phyloP scores from a whole-genome alignment of 2,113 vertebrate genomes.

The Poicephalus meyeri region DNA sequence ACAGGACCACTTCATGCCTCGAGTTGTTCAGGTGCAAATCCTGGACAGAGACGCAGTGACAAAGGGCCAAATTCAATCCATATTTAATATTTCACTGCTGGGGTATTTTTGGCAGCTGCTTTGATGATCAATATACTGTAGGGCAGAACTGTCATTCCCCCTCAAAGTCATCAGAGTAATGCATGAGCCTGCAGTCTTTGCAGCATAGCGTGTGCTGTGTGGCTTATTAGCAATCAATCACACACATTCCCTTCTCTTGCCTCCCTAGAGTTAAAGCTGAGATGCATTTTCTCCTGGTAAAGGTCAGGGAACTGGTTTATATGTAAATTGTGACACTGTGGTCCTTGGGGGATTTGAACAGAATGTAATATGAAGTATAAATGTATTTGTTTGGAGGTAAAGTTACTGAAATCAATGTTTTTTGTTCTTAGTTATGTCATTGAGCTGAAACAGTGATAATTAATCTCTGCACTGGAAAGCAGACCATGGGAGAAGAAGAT shows the following conservation, averaged over 20 bases:
- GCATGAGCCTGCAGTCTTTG: background rate
- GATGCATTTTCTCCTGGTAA: background rate
- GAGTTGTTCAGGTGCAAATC: background rate
- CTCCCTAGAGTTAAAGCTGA: background rate
- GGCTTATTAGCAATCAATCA: background rate
- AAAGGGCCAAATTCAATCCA: background rate
- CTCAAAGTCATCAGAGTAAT: background rate
- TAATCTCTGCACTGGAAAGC: background rate
- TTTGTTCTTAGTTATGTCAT: background rate
- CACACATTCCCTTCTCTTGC: background rate
- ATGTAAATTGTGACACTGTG: background rate
- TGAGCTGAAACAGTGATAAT: background rate
- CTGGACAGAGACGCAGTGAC: background rate
- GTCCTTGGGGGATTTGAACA: background rate
- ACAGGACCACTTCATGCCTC: background rate
- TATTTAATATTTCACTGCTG: background rate
- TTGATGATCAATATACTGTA: background rate
- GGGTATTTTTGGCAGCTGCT: background rate
- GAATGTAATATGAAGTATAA: background rate
- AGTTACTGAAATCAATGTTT: background rate
- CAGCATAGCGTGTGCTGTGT: accelerated
- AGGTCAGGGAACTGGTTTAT: background rate
- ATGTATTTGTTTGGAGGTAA: background rate
- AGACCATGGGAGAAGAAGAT: background rate
- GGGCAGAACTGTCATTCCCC: background rate